phyloP scores from a whole-genome alignment of 2,888 invertebrate species.

The Erebia palarica region DNA sequence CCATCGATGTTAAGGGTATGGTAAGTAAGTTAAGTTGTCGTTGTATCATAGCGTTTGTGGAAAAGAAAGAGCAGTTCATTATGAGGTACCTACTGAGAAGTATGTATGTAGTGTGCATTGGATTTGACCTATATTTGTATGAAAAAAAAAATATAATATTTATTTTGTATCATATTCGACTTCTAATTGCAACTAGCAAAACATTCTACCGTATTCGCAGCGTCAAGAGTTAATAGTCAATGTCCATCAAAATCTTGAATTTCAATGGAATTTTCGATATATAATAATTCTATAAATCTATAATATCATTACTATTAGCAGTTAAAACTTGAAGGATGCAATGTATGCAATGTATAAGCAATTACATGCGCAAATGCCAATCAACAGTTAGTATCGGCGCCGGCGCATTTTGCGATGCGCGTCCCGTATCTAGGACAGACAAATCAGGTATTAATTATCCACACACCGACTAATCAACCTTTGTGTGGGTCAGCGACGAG shows the following conservation, averaged over 20 bases:
- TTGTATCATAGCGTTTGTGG: neutral
- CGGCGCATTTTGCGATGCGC: slow-evolving; percentile 73
- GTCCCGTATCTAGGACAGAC: slow-evolving; percentile 74
- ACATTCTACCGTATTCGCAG: neutral
- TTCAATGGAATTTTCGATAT: neutral
- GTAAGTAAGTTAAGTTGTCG: neutral
- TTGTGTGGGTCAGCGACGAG: slow-evolving; percentile 50
- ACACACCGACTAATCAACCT: slow-evolving; percentile 64
- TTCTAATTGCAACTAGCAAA: neutral
- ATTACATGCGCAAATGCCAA: slow-evolving; percentile 64
- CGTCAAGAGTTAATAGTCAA: slow-evolving; percentile 1
- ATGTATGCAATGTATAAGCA: slow-evolving; percentile 37
- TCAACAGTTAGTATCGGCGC: slow-evolving; percentile 79
- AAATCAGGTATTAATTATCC: slow-evolving; percentile 76
- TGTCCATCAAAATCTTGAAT: neutral
- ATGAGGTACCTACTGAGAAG: neutral
- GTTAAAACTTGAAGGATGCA: slow-evolving; percentile 29
- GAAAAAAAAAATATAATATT: too few relatives aligned
- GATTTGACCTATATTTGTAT: too few relatives aligned
- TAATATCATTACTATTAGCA: slow-evolving; percentile 19
- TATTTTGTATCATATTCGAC: too few relatives aligned
- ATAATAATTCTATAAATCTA: neutral
- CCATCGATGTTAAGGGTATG: slow-evolving; percentile 19
- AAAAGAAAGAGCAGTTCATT: slow-evolving; percentile 2
- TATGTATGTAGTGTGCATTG: neutral